These are phyloP conservation scores for Macrobrachium nipponense DNA, from an alignment of 1,140 invertebrate genomes.

Conservation along the genomic window DNA sequence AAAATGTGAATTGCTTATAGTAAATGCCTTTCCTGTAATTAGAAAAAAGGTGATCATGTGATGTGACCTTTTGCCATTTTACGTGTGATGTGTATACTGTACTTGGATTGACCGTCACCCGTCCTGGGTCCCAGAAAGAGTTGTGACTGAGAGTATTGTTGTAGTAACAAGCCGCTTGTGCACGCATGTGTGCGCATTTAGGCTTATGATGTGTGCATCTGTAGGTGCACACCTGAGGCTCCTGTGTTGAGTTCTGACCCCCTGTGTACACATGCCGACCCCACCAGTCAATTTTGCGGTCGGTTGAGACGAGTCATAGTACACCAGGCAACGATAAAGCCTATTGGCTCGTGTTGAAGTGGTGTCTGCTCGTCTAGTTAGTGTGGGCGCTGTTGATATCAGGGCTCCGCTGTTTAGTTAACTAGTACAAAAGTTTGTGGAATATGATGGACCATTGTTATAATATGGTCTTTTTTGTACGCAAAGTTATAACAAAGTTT, in stretches of 20 bases:
- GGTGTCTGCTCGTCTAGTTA: conserved; percentile 47
- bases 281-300: conserved; percentile 53
- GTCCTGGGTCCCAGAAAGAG: conserved; percentile 52
- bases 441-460: conserved; percentile 68
- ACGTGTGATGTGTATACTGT: conserved; percentile 18
- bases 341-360: conserved; percentile 34
- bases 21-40: conserved; percentile 7
- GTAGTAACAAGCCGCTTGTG: conserved; percentile 27
- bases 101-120: conserved; percentile 23
- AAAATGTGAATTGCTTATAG: conserved; percentile 40
- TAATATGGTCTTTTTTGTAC: conserved; percentile 69
- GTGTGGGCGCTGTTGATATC: conserved; percentile 51
- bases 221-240: conserved; percentile 44
- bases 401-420: conserved; percentile 66
- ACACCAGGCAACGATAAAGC: conserved; percentile 33
- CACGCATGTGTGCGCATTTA: conserved; percentile 30
- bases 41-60: conserved; percentile 17
- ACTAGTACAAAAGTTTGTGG: conserved; percentile 68
- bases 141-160: conserved; percentile 36
- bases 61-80: conserved; percentile 28
- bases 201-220: conserved; percentile 33
- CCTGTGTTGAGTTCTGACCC: conserved; percentile 58
- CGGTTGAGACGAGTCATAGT: conserved; percentile 30
- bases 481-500: conserved; percentile 70
- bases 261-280: conserved; percentile 45